Evolutionary conservation across 1,140 invertebrate species (phyloP), one percentile per base, ranked within the genome.

Genomic region (Galendromus occidentalis): DNA sequence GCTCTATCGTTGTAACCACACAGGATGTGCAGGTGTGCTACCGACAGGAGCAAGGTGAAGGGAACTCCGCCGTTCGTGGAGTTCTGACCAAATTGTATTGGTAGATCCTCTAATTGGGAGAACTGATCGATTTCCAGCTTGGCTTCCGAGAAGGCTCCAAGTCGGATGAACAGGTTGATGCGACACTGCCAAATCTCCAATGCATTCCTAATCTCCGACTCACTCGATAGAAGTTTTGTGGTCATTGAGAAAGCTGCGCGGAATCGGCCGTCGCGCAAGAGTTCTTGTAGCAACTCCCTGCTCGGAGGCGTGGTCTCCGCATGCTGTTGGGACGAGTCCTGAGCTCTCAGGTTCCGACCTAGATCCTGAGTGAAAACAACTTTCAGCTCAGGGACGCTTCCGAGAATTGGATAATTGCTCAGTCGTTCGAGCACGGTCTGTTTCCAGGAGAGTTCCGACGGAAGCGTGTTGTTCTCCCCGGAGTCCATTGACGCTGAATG

Each of bases 61-160:
- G 51, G 51, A 25, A 59, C 51, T 4, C 51, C 51, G 25, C 51
- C 51, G 51, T 59, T 25, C 17, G 51, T 33, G 14, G 51, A 59
- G 33, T 59, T 59, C 51, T 59, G 51, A 4, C 51, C 51, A 22
- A 59, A 59, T 22, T 59, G 51, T 1, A 59, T 59, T 1, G 51
- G 51, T 1, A 59, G 22, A 59, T 59, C 51, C 51, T 59, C 51
- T 22, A 59, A 9, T 22, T 20, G 51, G 2, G 51, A 18, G 22
- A 59, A 59, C 22, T 59, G 51, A 6, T 59, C 51, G 6, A 59
- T 29, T 25, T 59, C 51, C 12, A 59, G 51, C 51, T 59, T 59
- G 2, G 51, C 51, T 25, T 59, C 51, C 25, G 25, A 29, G 20
- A 59, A 59, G 4, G 51, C 51, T 9, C 51, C 51, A 14, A 59